Evolutionary conservation across 2,113 vertebrate species (phyloP), one percentile per base, ranked within the genome.

Genomic region (Prionailurus viverrinus): DNA sequence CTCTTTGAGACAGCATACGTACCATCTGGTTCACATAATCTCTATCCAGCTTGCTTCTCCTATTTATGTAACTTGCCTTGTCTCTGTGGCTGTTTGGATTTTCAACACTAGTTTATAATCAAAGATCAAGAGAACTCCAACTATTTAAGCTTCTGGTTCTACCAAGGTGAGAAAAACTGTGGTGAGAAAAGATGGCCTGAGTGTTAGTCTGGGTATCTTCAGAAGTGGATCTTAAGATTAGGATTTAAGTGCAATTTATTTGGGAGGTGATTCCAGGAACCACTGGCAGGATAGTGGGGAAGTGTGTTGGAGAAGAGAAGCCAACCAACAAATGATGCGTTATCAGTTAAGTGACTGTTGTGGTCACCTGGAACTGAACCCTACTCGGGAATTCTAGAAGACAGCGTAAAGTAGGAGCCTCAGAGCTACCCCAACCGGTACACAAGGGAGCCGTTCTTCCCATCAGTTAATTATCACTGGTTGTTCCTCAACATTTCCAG

Each of bases 11-110:
- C 1, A 9, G 94, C 80, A 58, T 68, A 31, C 55, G 36, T 58
- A 73, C 95, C 97, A 98, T 98, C 96, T 98, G 98, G 95, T 82
- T 93, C 78, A 66, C 88, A 78, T n/a, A 65, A 84, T 97, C 78
- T 91, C 92, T 80, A 39, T 36, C 74, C 85, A 95, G 91, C 91
- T 94, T 31, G 5, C 61, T 94, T 97, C 69, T 97, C 51, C 84
- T 69, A 71, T 90, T 97, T 98, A 96, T 95, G 71, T 93, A 88
- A 97, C 88, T 93, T 69, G 83, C 83, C 91, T 96, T 19, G 23
- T 94, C 71, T 96, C 96, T 95, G 87, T 90, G 92, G 88, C 92
- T 82, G 91, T 94, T 94, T 87, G 45, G 53, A 92, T 81, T 96
- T 97, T 97, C 80, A 95, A 78, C 74, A 87, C 55, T 94, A 48